Base-by-base conservation (phyloP, 2,797 vertebrate species). In the Hydrophis major region DNA sequence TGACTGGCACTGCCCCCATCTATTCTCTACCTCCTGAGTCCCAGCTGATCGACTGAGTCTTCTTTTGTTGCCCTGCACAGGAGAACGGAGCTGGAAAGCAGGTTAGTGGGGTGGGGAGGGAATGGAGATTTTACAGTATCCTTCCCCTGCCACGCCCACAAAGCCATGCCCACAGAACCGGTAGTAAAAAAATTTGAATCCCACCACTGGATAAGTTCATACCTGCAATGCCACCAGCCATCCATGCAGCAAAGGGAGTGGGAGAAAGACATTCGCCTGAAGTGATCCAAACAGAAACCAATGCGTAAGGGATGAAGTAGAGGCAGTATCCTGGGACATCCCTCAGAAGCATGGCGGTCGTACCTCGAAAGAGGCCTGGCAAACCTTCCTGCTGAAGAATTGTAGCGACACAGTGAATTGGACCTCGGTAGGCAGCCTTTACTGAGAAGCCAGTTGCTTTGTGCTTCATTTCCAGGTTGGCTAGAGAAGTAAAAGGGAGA, bases 161-260 rank as follows among this genome's bases (percentile, higher is more conserved):
- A 50, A 50, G 50, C 50, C 7, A 50, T 50, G 6, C 50, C 6
- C 50, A 50, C 7, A 50, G 50, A 8, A 50, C 47, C 6, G 6
- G 47, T 50, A 50, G 47, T 50, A 50, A 50, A 50, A 50, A 7
- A 1, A 0, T 1, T 50, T 50, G 7, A 50, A 50, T 50, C 50
- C 50, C 6, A 50, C 50, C 50, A 50, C 50, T 50, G 7, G 20
- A 47, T 22, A 42, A 10, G 0, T 27, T 66, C 97, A 97, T 98
- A 99, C 99, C 99, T 98, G 99, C 99, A 61, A 99, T 63, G 50
- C 99, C 99, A 1, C 99, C 99, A 0, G 99, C 98, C 86, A 99
- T 94, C 98, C 98, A 99, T 95, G 99, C 97, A 7, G 98, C 97
- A 87, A 95, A 98, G 0, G 97, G 97, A 89, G 98, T 98, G 5